Evolutionary conservation across 1,140 invertebrate genomes (phyloP).

Genomic region (Lepidurus couesii): DNA sequence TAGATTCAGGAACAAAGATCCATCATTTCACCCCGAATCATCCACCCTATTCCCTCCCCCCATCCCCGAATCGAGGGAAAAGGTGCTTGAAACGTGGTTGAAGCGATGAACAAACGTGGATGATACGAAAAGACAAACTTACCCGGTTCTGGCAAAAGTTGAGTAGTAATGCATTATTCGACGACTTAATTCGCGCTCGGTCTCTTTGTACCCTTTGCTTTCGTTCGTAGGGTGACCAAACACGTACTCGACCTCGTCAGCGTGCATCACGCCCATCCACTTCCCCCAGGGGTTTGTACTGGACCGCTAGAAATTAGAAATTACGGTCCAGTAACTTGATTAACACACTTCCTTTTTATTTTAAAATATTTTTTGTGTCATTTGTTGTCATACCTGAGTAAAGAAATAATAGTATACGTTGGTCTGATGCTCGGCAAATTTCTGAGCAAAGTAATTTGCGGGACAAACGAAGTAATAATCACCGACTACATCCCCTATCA

Average conservation of each 20-base stretch:
- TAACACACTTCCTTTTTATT: too few species aligned
- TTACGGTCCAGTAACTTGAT: not conserved
- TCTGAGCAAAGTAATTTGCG: constrained; percentile 79
- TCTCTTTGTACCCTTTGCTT: constrained; percentile 69
- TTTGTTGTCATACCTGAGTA: constrained; percentile 63
- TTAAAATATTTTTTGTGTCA: constrained; percentile 12
- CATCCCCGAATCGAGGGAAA: too few species aligned
- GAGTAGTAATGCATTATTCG: constrained; percentile 81
- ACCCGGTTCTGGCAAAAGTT: constrained; percentile 81
- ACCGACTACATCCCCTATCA: constrained; percentile 79
- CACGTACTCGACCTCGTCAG: constrained; percentile 92
- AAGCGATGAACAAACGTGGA: too few species aligned
- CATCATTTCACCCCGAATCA: not conserved
- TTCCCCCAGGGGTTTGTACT: constrained; percentile 84
- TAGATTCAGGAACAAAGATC: not conserved
- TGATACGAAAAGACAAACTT: constrained; percentile 42
- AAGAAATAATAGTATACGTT: constrained; percentile 83
- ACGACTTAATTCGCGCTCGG: constrained; percentile 73
- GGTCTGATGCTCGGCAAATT: constrained; percentile 69
- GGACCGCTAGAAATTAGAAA: constrained; percentile 65
- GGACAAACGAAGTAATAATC: constrained; percentile 93
- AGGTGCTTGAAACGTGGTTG: too few species aligned
- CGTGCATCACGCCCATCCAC: constrained; percentile 97
- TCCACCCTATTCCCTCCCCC: not conserved
- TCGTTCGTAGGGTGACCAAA: constrained; percentile 86